Base-by-base conservation (phyloP, 2,888 invertebrate species). In the Drosophila meridiana region DNA sequence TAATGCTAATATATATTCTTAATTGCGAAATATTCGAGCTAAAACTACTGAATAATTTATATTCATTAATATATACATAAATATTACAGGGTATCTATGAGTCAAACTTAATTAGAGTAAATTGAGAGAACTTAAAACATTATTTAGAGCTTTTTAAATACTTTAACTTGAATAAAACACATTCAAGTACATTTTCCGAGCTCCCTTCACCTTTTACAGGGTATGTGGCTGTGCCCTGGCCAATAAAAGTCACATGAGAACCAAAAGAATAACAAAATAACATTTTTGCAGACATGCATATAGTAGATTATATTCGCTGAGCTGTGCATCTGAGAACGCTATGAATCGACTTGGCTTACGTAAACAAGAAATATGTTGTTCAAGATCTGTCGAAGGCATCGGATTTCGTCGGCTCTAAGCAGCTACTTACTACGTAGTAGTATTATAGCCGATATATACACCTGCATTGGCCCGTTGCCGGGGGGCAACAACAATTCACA, bases 331-430 rank as follows among this genome's bases (percentile, higher is more conserved):
- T 67, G 28, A 9, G 8, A 7, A 3, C 55, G 69, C 43, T 50
- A 86, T 83, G 89, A 83, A 75, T 80, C 68, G 69, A 48, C 50
- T 66, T 30, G 47, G 30, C 13, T 87, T 83, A 80, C 65, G 48
- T 72, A 78, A 68, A 74, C 68, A 74, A 61, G 34, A 71, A 53
- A 47, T 58, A 57, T 58, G 43, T 56, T 65, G 42, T 45, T 73
- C 32, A 50, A 48, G 48, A 72, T 61, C 28, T 42, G 58, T 65
- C 26, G 42, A 8, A 34, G 70, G 42, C 47, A 20, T 63, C 55
- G 42, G 30, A 36, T 28, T 72, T 48, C 48, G 36, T 20, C 28
- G 43, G 53, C 28, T 20, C 28, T 9, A 11, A 56, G 45, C 66
- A 30, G 32, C 13, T 26, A 52, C 42, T 13, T 52, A 52, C 52